Evolutionary conservation across 2,888 invertebrate species (phyloP).

Genomic region (Apeira syringaria): DNA sequence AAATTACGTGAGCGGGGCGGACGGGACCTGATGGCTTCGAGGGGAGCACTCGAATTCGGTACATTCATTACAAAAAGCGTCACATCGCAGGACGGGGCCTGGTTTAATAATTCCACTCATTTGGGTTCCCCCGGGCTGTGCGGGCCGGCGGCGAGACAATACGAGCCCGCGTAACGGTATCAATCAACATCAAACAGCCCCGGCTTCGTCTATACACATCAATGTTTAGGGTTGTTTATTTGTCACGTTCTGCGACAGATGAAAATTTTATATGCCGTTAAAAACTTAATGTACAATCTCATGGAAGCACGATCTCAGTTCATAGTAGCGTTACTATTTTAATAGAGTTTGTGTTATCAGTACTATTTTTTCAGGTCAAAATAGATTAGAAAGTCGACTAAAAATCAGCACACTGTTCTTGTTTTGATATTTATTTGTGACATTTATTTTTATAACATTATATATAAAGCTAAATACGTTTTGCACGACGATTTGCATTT

Average conservation of each 20-base stretch:
- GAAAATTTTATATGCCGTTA: conserved; percentile 12
- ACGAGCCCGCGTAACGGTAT: conserved; percentile 78
- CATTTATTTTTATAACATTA: no score
- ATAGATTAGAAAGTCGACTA: no score
- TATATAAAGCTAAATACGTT: no score
- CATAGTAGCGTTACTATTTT: no score
- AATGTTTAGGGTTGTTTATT: conserved; percentile 59
- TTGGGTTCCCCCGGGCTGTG: conserved; percentile 68
- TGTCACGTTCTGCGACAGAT: conserved; percentile 30
- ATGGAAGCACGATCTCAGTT: background rate
- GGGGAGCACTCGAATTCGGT: conserved; percentile 46
- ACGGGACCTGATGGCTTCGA: conserved; percentile 24
- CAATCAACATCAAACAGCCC: conserved; percentile 83
- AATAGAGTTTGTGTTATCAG: no score
- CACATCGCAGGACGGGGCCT: conserved; percentile 69
- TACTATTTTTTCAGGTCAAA: no score
- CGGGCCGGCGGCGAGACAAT: conserved; percentile 57
- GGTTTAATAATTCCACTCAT: conserved; percentile 81
- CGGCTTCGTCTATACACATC: conserved; percentile 45
- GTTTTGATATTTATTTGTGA: no score
- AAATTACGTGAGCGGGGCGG: conserved; percentile 48
- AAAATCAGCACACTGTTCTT: no score
- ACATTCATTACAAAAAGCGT: conserved; percentile 80
- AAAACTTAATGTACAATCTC: conserved; percentile 16
- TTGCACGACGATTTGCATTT: no score